A percentile compares a stretch with the other conserved stretches of the same genome.
Conservation (phyloP, 1,140 invertebrate species). For the Brachystomella parvula region DNA sequence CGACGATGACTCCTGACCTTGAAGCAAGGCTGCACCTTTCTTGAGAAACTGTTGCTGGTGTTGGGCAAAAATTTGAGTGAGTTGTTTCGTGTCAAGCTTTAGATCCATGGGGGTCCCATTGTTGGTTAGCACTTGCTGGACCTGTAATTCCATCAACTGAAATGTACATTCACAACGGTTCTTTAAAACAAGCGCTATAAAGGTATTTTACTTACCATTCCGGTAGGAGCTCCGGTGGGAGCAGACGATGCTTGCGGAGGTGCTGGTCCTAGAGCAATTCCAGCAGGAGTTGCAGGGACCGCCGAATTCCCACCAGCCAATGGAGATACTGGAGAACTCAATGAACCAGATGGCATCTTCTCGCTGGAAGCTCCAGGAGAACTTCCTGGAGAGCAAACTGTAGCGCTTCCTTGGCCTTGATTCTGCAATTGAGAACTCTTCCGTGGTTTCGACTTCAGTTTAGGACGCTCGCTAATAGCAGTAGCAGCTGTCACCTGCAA, state of each 20-base stretch:
- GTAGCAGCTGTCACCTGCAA: slow-evolving; percentile 44
- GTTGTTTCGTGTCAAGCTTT: slow-evolving; percentile 27
- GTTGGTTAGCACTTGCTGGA: slow-evolving; percentile 8
- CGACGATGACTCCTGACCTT: slow-evolving; percentile 3
- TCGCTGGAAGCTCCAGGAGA: slow-evolving; percentile 6
- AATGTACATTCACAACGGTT: not conserved
- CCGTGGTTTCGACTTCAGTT: slow-evolving; percentile 46
- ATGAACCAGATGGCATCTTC: slow-evolving; percentile 2
- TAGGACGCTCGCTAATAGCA: slow-evolving; percentile 68
- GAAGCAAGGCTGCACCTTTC: slow-evolving; percentile 8
- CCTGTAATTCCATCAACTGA: slow-evolving; percentile 8
- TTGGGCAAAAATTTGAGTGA: slow-evolving; percentile 33
- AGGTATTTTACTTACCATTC: not conserved
- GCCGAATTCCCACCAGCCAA: not conserved
- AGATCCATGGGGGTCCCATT: slow-evolving; percentile 4
- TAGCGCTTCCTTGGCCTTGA: slow-evolving; percentile 22
- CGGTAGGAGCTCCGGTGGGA: not conserved
- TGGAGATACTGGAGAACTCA: not conserved
- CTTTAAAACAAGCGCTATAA: not conserved
- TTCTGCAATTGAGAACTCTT: slow-evolving; percentile 34
- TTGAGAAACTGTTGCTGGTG: slow-evolving; percentile 32
- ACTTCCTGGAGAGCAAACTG: not conserved
- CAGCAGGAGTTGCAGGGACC: not conserved
- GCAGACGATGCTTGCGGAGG: too few species aligned
- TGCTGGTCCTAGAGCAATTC: not conserved